These are phyloP conservation scores for Abrostola triplasia DNA, from an alignment of 2,888 invertebrate species.

Conservation along the genomic window DNA sequence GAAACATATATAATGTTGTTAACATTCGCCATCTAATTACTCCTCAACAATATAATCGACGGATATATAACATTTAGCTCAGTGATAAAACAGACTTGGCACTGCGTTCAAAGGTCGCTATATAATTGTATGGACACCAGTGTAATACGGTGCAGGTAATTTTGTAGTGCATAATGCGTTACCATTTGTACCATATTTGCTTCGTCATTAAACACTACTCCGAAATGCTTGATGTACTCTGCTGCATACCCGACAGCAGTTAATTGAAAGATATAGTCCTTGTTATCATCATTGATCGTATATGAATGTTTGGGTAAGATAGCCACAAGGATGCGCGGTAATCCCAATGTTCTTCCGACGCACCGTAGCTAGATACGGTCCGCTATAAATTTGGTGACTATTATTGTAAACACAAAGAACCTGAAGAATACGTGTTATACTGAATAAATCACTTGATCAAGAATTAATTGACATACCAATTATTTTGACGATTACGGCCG, in stretches of 20 bases:
- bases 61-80: slow-evolving; percentile 1
- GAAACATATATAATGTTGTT: not conserved
- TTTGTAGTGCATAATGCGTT: slow-evolving; percentile 26
- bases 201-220: slow-evolving; percentile 37
- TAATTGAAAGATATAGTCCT: slow-evolving; percentile 1
- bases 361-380: too few relatives aligned
- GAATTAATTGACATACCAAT: too few relatives aligned
- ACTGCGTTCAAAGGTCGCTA: slow-evolving; percentile 42
- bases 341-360: not conserved
- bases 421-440: too few relatives aligned
- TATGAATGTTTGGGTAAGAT: not conserved
- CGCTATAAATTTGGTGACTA: too few relatives aligned
- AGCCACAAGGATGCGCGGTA: not conserved
- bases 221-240: slow-evolving; percentile 10
- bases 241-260: slow-evolving; percentile 12
- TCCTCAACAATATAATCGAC: slow-evolving; percentile 1
- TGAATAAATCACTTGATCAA: too few relatives aligned
- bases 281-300: slow-evolving; percentile 1
- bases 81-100: slow-evolving; percentile 43
- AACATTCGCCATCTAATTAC: slow-evolving; percentile 2
- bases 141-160: slow-evolving; percentile 11
- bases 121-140: slow-evolving; percentile 19
- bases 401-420: too few relatives aligned
- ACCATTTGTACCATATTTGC: slow-evolving; percentile 41
- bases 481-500: too few relatives aligned